These are phyloP conservation scores for Brachionus rubens DNA, from an alignment of 1,140 invertebrate genomes.

Conservation along the genomic window DNA sequence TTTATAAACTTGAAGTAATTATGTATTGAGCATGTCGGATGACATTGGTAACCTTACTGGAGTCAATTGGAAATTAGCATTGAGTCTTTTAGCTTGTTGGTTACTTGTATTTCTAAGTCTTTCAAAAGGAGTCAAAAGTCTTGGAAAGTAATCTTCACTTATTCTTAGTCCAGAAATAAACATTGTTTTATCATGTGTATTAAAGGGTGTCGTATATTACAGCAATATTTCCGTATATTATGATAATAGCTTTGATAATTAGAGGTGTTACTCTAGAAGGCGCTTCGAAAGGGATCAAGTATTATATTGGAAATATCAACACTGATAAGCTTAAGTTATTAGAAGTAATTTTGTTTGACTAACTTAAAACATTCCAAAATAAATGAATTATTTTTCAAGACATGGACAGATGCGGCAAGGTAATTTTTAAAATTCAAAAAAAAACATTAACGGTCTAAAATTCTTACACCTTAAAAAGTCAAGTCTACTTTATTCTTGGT, in stretches of 20 bases:
- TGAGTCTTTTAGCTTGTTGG: slow-evolving; percentile 56
- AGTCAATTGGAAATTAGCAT: slow-evolving; percentile 47
- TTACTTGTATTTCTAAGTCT: slow-evolving; percentile 53
- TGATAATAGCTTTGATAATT: slow-evolving; percentile 44
- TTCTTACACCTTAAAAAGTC: background rate
- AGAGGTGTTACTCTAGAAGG: slow-evolving; percentile 32
- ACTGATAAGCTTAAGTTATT: background rate
- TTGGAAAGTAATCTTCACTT: slow-evolving; percentile 69
- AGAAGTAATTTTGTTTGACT: background rate
- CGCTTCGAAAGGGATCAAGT: slow-evolving; percentile 16
- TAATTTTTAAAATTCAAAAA: background rate
- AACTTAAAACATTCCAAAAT: background rate
- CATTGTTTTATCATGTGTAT: slow-evolving; percentile 73
- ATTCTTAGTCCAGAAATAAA: slow-evolving; percentile 74
- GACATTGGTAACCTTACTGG: slow-evolving; percentile 33
- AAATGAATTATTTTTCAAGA: background rate
- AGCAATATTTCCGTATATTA: slow-evolving; percentile 45
- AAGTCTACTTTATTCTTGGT: slow-evolving; percentile 35
- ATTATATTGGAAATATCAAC: slow-evolving; percentile 41
- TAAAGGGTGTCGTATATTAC: slow-evolving; percentile 41
- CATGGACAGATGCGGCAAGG: slow-evolving; percentile 43
- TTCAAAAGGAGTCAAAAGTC: slow-evolving; percentile 56
- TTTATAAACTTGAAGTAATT: slow-evolving; percentile 45
- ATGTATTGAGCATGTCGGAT: slow-evolving; percentile 18
- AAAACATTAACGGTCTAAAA: background rate